A percentile compares a stretch with the other conserved stretches of the same genome.
phyloP scores from a whole-genome alignment of 2,797 vertebrate genomes.

The Clarias platycephalus region DNA sequence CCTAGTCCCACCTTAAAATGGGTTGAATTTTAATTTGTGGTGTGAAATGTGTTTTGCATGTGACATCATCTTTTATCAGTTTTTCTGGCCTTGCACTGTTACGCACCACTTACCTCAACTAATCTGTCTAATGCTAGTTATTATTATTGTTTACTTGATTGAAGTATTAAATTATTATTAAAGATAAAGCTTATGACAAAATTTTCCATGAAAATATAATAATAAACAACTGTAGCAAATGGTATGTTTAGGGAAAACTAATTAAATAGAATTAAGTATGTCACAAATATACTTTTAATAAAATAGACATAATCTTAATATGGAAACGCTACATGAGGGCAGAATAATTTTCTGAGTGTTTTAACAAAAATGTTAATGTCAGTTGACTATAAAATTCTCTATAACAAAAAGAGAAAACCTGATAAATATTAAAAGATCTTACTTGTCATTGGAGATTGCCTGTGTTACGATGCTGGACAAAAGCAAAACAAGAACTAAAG shows the following conservation, averaged over 20 bases:
- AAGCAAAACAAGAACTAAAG: not conserved
- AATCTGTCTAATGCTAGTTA: not conserved
- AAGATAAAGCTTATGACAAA: no score
- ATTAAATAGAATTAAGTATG: no score
- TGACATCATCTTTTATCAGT: not conserved
- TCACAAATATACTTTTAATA: no score
- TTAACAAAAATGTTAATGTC: not conserved
- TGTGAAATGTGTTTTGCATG: not conserved
- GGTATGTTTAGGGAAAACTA: no score
- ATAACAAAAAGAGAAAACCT: not conserved
- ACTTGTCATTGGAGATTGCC: not conserved
- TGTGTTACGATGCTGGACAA: not conserved
- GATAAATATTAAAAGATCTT: not conserved
- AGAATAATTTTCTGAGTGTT: not conserved
- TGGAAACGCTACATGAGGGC: no score
- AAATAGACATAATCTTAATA: no score
- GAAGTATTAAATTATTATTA: not conserved
- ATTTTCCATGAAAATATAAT: no score
- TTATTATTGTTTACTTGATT: not conserved
- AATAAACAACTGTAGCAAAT: no score
- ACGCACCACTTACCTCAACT: not conserved
- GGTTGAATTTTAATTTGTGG: no score
- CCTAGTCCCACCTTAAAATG: not conserved
- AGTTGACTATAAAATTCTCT: not conserved
- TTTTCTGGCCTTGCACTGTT: conserved; percentile 47